Conservation (phyloP, 2,797 vertebrate species). For the Muscicapa striata region DNA sequence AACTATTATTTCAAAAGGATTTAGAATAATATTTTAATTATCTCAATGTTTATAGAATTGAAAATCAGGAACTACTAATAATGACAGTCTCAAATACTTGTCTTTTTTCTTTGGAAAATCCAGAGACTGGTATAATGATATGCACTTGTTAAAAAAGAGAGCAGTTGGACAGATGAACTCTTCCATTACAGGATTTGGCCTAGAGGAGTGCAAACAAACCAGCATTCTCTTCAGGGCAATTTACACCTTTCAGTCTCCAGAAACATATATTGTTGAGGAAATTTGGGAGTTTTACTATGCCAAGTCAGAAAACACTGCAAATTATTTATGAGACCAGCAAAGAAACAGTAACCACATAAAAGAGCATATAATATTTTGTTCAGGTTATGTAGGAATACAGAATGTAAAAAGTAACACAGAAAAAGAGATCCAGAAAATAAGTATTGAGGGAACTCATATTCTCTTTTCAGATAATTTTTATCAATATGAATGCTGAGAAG, state of each 20-base stretch:
- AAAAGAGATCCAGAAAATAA: not conserved
- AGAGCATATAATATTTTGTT: not conserved
- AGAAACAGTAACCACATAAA: not conserved
- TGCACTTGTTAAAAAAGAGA: not conserved
- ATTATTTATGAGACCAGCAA: not conserved
- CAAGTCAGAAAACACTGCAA: conserved; percentile 14
- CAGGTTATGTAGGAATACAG: not conserved
- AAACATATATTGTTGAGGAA: conserved; percentile 11
- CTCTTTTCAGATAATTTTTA: not conserved
- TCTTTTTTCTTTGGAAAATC: not conserved
- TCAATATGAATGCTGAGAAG: not conserved
- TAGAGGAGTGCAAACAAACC: not conserved
- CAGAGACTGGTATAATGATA: not conserved
- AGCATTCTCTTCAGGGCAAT: conserved; percentile 18
- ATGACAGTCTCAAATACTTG: not conserved
- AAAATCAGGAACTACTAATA: conserved; percentile 16
- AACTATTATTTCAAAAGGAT: conserved; percentile 52
- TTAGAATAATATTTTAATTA: conserved; percentile 47
- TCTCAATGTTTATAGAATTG: conserved; percentile 25
- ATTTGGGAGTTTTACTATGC: not conserved
- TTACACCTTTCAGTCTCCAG: not conserved
- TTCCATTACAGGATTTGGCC: not conserved
- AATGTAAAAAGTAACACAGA: not conserved
- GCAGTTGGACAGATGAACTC: not conserved
- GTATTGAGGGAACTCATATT: not conserved